Base-by-base conservation (phyloP, 2,888 invertebrate genomes). In the Arctia plantaginis region DNA sequence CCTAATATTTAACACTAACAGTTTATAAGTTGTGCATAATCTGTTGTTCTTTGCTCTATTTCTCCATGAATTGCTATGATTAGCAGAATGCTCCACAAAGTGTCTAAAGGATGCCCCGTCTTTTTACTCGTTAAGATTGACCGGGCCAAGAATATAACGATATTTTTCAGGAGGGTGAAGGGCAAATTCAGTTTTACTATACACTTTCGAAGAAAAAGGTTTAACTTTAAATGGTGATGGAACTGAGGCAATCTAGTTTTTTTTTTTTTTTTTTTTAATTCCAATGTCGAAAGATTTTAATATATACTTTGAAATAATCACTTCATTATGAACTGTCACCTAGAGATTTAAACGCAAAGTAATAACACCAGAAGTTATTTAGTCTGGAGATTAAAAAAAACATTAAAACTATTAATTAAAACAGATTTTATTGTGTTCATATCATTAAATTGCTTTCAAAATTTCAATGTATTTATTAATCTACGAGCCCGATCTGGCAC, bases 401-500 rank as follows among this genome's bases (percentile, higher is more conserved):
- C 44, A 33, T 44, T 47, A 13, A 33, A 59, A 72, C 1, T 1
- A 23, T 33, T 33, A 1, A n/a, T 13, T 33, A 35, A 23, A 47
- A 55, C 62, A 72, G 64, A 85, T 85, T 84, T 77, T 71, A 82
- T 79, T 83, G 77, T 79, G 62, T 65, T 39, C 66, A 64, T 64
- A 73, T 76, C 67, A 69, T 77, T 55, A 73, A 77, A 80, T 77
- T 67, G 73, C 74, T 78, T 78, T 77, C 69, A 76, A 80, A 78
- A 84, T 80, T 78, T 74, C 23, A 70, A 69, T 75, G n/a, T 77
- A 70, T 66, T 77, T 77, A 81, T 71, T 81, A 77, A 86, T 81
- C 81, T 76, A 65, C 55, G 59, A 39, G 41, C 64, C 30, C 77
- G 77, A 85, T 86, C 82, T 77, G 72, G 73, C 74, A 79, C 75